Evolutionary conservation across 2,888 invertebrate genomes (phyloP).

Genomic region (Hypselothyrea guttata): DNA sequence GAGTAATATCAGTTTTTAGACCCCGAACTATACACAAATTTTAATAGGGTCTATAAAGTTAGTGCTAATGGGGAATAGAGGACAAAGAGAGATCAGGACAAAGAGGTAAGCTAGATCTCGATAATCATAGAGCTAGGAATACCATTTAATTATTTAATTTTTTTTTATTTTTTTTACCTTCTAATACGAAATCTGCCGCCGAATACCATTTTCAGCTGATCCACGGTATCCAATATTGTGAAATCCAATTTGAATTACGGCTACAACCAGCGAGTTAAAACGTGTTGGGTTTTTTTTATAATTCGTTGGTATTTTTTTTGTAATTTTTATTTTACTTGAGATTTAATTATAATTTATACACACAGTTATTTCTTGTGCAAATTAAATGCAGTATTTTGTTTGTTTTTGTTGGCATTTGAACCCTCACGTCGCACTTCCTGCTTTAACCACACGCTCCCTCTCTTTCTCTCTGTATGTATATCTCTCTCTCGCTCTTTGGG

Average conservation of each 20-base stretch:
- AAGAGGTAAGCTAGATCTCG: too few species aligned
- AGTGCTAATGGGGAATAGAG: too few species aligned
- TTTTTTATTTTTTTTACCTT: slow-evolving; percentile 75
- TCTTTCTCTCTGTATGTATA: slow-evolving; percentile 5
- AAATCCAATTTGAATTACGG: slow-evolving; percentile 73
- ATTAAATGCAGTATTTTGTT: slow-evolving; percentile 59
- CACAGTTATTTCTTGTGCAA: slow-evolving; percentile 58
- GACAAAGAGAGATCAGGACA: too few species aligned
- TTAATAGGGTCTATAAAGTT: too few species aligned
- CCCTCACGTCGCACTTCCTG: slow-evolving; percentile 62
- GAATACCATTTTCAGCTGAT: slow-evolving; percentile 82
- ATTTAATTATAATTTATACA: too few species aligned
- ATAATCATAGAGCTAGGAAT: too few species aligned
- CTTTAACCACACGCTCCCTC: slow-evolving; percentile 24
- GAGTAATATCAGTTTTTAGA: too few species aligned
- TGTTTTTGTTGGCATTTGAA: slow-evolving; percentile 62
- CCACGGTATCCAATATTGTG: slow-evolving; percentile 76
- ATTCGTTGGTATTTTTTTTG: slow-evolving; percentile 25
- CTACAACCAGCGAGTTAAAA: slow-evolving; percentile 33
- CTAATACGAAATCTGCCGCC: slow-evolving; percentile 83
- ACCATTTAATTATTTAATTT: background rate
- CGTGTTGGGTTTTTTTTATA: slow-evolving; percentile 40
- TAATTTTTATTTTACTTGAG: slow-evolving; percentile 28
- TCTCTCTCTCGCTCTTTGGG: slow-evolving; percentile 1
- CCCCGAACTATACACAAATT: too few species aligned